A percentile compares a stretch with the other conserved stretches of the same genome.
Evolutionary conservation across 1,140 invertebrate species (phyloP).

Genomic region (Stegodyphus dumicola): DNA sequence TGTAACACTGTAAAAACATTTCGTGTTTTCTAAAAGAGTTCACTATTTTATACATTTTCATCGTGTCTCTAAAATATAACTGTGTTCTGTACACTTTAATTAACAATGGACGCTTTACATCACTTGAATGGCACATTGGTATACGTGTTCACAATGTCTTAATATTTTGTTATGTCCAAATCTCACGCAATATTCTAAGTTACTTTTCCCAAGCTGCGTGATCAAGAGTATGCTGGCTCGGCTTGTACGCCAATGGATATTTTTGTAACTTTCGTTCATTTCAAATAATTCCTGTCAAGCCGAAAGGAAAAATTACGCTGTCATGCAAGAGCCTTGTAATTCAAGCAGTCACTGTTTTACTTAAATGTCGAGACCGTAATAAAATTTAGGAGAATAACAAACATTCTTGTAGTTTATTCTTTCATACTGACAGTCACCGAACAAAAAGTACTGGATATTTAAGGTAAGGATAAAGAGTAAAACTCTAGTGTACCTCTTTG

Average conservation of each 20-base stretch:
- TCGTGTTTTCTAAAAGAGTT: slow-evolving; percentile 24
- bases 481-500: too few species aligned
- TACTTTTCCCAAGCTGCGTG: slow-evolving; percentile 46
- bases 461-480: too few species aligned
- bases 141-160: slow-evolving; percentile 53
- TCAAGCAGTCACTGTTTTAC: slow-evolving; percentile 60
- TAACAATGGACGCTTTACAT: slow-evolving; percentile 38
- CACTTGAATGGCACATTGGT: slow-evolving; percentile 57
- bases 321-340: slow-evolving; percentile 60
- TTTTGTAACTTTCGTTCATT: slow-evolving; percentile 59
- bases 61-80: slow-evolving; percentile 31
- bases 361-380: slow-evolving; percentile 60
- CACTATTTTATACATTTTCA: slow-evolving; percentile 58
- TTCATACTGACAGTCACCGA: background rate
- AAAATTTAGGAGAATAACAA: slow-evolving; percentile 61
- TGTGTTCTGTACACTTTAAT: slow-evolving; percentile 42
- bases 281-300: slow-evolving; percentile 55
- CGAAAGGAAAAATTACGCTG: slow-evolving; percentile 52
- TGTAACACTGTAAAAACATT: slow-evolving; percentile 26
- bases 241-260: slow-evolving; percentile 57
- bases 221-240: slow-evolving; percentile 52
- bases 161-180: slow-evolving; percentile 55
- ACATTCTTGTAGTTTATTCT: slow-evolving; percentile 41
- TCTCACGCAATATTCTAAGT: slow-evolving; percentile 52
- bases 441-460: background rate